Base-by-base conservation (phyloP, 2,113 vertebrate genomes). In the Phocoena phocoena region DNA sequence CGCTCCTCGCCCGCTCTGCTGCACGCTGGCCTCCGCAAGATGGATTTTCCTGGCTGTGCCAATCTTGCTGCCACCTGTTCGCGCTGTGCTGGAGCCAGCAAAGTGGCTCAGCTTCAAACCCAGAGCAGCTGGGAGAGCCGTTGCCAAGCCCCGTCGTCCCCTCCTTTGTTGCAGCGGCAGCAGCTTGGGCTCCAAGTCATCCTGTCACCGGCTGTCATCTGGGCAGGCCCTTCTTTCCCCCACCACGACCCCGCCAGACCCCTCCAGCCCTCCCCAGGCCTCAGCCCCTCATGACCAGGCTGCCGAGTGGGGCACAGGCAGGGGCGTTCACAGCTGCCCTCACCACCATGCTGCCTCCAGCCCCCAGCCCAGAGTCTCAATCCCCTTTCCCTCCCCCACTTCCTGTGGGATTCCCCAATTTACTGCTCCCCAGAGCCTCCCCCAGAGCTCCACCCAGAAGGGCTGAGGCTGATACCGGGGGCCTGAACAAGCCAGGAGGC, bases 51-150 rank as follows among this genome's bases (percentile, higher is more conserved):
- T 96, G 88, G 96, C 97, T 93, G 96, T 96, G 97, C 94, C 97
- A 97, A 86, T 98, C 97, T 96, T 96, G 97, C 93, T 95, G 96
- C 97, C 97, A 98, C 98, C 98, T 98, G 98, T 98, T 97, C 96
- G 97, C 65, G 18, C 96, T 87, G 94, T 95, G 95, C 96, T 67
- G 92, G 96, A 98, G 98, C 98, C 96, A 96, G 94, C 95, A 95
- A 73, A 93, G 93, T 96, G 97, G 98, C 96, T 96, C 97, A 2
- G 97, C 97, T 97, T 98, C 97, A 97, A 97, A 90, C 94, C 94
- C 93, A 80, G 97, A 98, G 97, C 97, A 97, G 98, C 98, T 98
- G 97, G 93, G 93, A 55, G 81, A 94, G 92, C 6, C 26, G 81
- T 33, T 96, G 97, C 97, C 96, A 95, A 92, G 95, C 96, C 82